Base-by-base conservation (phyloP, 1,140 invertebrate genomes). In the Dolichoris vasculosae region DNA sequence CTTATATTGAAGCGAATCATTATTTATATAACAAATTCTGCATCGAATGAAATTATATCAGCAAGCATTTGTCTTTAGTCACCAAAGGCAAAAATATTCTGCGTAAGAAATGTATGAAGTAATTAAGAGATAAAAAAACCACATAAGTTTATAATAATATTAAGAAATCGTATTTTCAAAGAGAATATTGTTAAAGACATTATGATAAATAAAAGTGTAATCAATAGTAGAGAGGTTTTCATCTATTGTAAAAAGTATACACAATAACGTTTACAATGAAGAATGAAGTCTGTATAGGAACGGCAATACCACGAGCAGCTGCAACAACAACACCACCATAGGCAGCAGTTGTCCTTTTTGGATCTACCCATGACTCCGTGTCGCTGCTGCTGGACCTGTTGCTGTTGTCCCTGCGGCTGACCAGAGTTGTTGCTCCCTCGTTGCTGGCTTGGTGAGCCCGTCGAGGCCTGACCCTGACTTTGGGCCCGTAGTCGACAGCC, bases 251-350 rank as follows among this genome's bases (percentile, higher is more conserved):
- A 51, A 51, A 51, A 17, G 1, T 15, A 38, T n/a, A 76, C 46
- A 51, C 46, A 59, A 8, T 17, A 20, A 51, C 46, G 13, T 35
- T 23, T 7, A n/a, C n/a, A 77, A 17, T 71, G 30, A 40, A n/a
- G 23, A 71, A 71, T 40, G 35, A n/a, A 11, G 38, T 69, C 38
- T 81, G 20, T 81, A 76, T 48, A 35, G 82, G 89, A 92, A 88
- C 90, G 91, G 84, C 89, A 93, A 91, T 94, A 95, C 95, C 95
- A 96, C 92, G 95, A 95, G 93, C 95, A 96, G 92, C 95, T 96
- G 93, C 95, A 96, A 90, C 95, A 96, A 90, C 95, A 96, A 89
- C 95, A 96, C 95, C 95, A 96, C 87, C 95, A 95, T 83, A 96
- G 94, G 88, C 95, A 95, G 90, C 95, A 96, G 86, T 93, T 93